These are phyloP conservation scores for Drosophila elegans DNA, from an alignment of 1,140 invertebrate genomes.

Conservation along the genomic window DNA sequence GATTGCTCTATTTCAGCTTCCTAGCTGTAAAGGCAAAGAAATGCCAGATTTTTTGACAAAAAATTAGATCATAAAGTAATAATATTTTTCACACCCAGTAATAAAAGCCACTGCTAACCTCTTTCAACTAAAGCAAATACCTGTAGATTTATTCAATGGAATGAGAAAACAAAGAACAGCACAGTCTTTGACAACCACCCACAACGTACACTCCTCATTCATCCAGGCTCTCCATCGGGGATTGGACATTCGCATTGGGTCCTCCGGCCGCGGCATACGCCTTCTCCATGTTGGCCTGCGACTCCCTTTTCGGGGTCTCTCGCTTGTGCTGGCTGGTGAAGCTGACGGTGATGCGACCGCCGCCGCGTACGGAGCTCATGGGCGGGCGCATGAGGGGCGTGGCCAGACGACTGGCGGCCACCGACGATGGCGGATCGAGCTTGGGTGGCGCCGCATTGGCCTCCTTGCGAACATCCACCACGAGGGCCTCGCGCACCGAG, in stretches of 20 bases:
- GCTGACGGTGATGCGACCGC: conserved; percentile 65
- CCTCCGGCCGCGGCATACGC: conserved; percentile 55
- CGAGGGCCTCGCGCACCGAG: conserved; percentile 68
- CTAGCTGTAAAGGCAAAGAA: too few species aligned
- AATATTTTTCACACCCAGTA: not conserved
- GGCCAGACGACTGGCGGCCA: conserved; percentile 40
- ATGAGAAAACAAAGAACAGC: conserved; percentile 27
- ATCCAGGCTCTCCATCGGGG: conserved; percentile 37
- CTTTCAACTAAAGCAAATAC: conserved; percentile 16
- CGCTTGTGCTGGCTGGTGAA: conserved; percentile 68
- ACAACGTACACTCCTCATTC: conserved; percentile 4
- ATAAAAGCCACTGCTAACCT: not conserved
- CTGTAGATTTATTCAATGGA: conserved; percentile 26
- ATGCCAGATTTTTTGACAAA: too few species aligned
- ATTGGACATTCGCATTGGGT: conserved; percentile 14
- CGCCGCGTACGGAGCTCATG: conserved; percentile 59
- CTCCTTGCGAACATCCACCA: conserved; percentile 74
- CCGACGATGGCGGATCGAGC: conserved; percentile 5
- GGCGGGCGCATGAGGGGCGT: conserved; percentile 68
- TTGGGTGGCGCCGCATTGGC: conserved; percentile 42
- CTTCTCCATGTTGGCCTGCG: conserved; percentile 63
- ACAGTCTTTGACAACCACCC: conserved; percentile 25
- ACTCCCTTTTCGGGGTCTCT: conserved; percentile 74
- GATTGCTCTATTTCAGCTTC: too few species aligned
- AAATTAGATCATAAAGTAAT: too few species aligned